A percentile compares a stretch with the other conserved stretches of the same genome.
Evolutionary conservation across 2,113 vertebrate species (phyloP).

Genomic region (Prinia subflava): DNA sequence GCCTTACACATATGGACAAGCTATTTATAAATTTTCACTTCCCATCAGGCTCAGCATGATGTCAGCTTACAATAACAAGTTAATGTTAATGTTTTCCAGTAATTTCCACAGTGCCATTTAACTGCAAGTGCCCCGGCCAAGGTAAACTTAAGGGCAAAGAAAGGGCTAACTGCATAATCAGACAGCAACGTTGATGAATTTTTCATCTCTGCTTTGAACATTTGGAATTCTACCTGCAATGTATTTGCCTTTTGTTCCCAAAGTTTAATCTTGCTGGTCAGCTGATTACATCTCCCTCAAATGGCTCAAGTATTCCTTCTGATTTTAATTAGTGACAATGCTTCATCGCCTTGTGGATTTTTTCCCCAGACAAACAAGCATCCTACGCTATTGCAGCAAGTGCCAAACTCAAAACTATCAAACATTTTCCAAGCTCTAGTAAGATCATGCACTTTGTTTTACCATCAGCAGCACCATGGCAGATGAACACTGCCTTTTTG

Average conservation of each 20-base stretch:
- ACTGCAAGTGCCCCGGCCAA: slow-evolving; percentile 69
- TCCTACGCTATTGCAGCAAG: neutral
- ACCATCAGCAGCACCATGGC: neutral
- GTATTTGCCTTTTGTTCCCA: neutral
- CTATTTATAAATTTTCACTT: slow-evolving; percentile 78
- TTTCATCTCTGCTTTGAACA: slow-evolving; percentile 60
- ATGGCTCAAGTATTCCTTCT: slow-evolving; percentile 11
- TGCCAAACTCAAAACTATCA: neutral
- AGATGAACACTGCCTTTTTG: neutral
- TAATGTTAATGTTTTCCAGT: slow-evolving; percentile 80
- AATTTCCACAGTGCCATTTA: slow-evolving; percentile 74
- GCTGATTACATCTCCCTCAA: neutral
- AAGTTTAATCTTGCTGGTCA: slow-evolving; percentile 7
- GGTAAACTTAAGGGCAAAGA: slow-evolving; percentile 71
- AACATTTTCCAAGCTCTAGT: neutral
- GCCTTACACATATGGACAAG: slow-evolving; percentile 56
- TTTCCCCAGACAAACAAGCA: neutral
- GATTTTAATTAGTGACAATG: slow-evolving; percentile 30
- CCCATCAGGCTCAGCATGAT: slow-evolving; percentile 69
- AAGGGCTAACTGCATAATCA: slow-evolving; percentile 67
- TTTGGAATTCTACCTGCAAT: slow-evolving; percentile 42
- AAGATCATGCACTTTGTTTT: neutral
- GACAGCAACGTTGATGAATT: slow-evolving; percentile 64
- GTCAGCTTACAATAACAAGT: slow-evolving; percentile 79
- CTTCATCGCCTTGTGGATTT: neutral